A percentile compares a stretch with the other conserved stretches of the same genome.
Evolutionary conservation across 2,797 vertebrate genomes (phyloP).

Genomic region (Limnodromus scolopaceus): DNA sequence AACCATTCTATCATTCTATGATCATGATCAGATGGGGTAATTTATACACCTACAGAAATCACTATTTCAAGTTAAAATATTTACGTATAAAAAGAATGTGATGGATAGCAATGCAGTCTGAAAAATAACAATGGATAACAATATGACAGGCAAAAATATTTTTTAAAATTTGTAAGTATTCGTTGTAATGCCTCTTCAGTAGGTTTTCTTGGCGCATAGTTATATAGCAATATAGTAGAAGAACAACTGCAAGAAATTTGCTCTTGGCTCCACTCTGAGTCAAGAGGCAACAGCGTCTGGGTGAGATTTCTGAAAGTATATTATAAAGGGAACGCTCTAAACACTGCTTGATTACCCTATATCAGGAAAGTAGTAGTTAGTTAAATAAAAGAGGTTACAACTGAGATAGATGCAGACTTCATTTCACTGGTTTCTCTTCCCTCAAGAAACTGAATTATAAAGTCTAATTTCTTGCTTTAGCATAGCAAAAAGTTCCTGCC

Average conservation of each 20-base stretch:
- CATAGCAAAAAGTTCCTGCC: not conserved
- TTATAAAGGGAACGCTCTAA: not conserved
- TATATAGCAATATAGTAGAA: not conserved
- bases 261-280: not conserved
- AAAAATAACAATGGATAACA: not conserved
- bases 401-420: not conserved
- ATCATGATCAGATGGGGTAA: not conserved
- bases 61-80: not conserved
- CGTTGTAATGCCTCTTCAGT: not conserved
- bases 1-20: not conserved
- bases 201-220: not conserved
- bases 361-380: not conserved
- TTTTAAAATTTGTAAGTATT: not conserved
- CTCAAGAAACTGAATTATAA: not conserved
- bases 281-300: not conserved
- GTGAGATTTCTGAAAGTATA: not conserved
- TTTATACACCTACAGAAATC: not conserved
- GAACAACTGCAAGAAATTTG: not conserved
- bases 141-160: not conserved
- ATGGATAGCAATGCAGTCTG: not conserved
- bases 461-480: not conserved
- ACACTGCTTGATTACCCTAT: rapidly evolving
- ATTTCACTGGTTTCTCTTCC: not conserved
- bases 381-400: not conserved
- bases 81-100: not conserved